Conservation (phyloP, 2,797 vertebrate species). For the Orestias chungarensis region DNA sequence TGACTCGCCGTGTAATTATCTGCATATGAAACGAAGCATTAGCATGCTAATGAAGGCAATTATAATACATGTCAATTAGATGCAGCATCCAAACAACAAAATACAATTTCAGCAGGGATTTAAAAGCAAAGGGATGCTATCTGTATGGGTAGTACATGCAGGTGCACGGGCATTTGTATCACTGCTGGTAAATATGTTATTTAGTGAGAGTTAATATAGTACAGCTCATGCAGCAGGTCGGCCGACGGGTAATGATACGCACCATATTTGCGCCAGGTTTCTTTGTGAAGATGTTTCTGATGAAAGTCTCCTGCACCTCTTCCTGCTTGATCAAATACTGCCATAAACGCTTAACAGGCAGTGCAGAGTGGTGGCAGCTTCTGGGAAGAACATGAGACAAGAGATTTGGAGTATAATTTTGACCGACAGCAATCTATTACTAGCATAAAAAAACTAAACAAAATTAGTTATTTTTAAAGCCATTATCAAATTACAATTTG, state of each 20-base stretch:
- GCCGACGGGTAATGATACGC: conserved; percentile 23
- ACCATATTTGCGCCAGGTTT: conserved; percentile 89
- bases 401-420: not conserved
- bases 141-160: conserved; percentile 32
- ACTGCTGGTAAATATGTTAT: conserved; percentile 52
- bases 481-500: not conserved
- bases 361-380: conserved; percentile 84
- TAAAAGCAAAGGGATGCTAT: conserved; percentile 40
- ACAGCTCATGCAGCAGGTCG: conserved; percentile 36
- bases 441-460: not conserved
- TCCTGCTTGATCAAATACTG: conserved; percentile 96
- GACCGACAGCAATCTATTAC: not conserved
- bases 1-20: conserved; percentile 57
- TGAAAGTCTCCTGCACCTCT: conserved; percentile 95
- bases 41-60: conserved; percentile 45
- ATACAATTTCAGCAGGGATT: conserved; percentile 22
- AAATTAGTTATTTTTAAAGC: not conserved
- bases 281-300: conserved; percentile 94
- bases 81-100: conserved; percentile 40
- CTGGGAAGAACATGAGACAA: conserved; percentile 71
- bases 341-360: conserved; percentile 95
- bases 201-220: conserved; percentile 28
- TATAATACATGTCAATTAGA: conserved; percentile 37
- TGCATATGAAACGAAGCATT: conserved; percentile 46
- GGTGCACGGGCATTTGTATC: conserved; percentile 16